Evolutionary conservation across 1,140 invertebrate genomes (phyloP).

Genomic region (Camponotus pennsylvanicus): DNA sequence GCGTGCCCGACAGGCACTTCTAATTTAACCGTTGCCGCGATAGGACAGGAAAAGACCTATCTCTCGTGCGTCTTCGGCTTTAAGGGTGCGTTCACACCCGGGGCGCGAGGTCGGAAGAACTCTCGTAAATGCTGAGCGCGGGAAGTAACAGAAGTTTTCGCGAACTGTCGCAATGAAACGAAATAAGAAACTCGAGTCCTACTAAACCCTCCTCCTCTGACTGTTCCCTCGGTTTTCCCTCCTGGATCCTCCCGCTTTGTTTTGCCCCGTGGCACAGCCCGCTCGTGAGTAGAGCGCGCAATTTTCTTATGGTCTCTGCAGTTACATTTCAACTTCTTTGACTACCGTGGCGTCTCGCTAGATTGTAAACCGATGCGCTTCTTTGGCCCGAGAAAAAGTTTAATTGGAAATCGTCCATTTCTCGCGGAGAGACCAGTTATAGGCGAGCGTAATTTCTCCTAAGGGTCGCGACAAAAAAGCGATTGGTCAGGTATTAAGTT

Average conservation of each 20-base stretch:
- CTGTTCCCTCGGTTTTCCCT: not conserved
- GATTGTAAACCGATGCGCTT: constrained; percentile 53
- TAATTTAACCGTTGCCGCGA: constrained; percentile 71
- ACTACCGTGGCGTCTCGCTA: constrained; percentile 36
- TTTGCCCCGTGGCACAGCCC: constrained; percentile 12
- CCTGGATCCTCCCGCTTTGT: constrained; percentile 44
- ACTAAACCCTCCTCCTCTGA: not conserved
- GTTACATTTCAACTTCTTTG: constrained; percentile 53
- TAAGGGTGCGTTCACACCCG: constrained; percentile 68
- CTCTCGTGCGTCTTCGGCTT: constrained; percentile 60
- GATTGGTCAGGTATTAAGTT: constrained; percentile 27
- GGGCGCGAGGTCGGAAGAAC: not conserved
- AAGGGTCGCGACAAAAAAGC: not conserved
- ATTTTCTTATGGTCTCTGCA: constrained; percentile 45
- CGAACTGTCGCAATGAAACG: constrained; percentile 57
- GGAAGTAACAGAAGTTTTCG: constrained; percentile 47
- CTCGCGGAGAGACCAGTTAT: constrained; percentile 3
- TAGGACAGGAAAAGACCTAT: constrained; percentile 64
- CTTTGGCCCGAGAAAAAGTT: constrained; percentile 42
- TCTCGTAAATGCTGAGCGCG: constrained; percentile 27
- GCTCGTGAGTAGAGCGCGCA: not conserved
- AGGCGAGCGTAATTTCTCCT: constrained; percentile 29
- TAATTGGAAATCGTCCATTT: constrained; percentile 54
- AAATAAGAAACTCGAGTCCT: constrained; percentile 58
- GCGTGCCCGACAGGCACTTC: constrained; percentile 68